These are phyloP conservation scores for Paramormyrops kingsleyae DNA, from an alignment of 2,113 vertebrate species.

Conservation along the genomic window DNA sequence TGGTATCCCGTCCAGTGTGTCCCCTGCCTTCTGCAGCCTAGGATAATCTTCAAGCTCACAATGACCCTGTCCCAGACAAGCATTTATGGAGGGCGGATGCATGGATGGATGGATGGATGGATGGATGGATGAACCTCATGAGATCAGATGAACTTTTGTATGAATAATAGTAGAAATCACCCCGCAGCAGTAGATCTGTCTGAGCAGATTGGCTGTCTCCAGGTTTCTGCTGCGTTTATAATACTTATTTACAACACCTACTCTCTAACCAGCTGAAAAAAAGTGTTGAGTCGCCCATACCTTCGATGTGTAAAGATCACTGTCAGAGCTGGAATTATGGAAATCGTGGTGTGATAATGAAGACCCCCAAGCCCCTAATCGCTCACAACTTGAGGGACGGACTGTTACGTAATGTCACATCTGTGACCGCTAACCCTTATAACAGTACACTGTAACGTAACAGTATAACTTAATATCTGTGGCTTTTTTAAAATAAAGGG, in stretches of 20 bases:
- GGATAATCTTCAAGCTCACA: not conserved
- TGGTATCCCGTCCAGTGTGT: not conserved
- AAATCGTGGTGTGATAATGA: not conserved
- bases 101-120: not conserved
- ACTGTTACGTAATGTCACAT: not conserved
- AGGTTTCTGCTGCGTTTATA: not conserved
- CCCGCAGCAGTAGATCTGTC: not conserved
- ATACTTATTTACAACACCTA: not conserved
- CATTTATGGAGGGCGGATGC: not conserved
- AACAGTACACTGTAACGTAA: not conserved
- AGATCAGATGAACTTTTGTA: not conserved
- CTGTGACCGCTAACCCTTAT: not conserved
- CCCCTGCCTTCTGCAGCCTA: not conserved
- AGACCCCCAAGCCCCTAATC: not conserved
- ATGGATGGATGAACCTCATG: not conserved
- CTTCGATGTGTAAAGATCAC: conserved; percentile 40
- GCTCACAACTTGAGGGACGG: not conserved
- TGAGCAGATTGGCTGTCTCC: not conserved
- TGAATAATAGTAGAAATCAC: not conserved
- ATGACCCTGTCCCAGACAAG: not conserved
- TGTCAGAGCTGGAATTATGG: not conserved
- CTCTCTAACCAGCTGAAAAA: conserved; percentile 39
- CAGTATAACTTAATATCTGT: not conserved
- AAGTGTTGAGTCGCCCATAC: conserved; percentile 33
- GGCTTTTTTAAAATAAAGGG: not conserved